A percentile compares a stretch with the other conserved stretches of the same genome.
phyloP scores from a whole-genome alignment of 2,888 invertebrate genomes.

The Agriopis aurantiaria region DNA sequence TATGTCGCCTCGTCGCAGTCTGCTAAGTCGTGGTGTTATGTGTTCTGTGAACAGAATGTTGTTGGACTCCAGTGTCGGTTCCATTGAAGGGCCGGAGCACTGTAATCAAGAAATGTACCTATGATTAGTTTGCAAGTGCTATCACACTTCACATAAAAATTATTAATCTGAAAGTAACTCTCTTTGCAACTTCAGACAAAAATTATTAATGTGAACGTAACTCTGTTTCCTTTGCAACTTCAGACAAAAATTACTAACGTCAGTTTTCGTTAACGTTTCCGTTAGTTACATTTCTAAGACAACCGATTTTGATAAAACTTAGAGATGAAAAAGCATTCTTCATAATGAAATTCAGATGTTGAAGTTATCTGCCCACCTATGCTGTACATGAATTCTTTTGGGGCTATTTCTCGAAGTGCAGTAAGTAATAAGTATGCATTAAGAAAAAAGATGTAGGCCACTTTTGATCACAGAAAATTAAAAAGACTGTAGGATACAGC shows the following conservation, averaged over 20 bases:
- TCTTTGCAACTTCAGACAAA: neutral
- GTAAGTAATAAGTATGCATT: too few species aligned
- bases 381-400: too few species aligned
- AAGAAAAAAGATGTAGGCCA: too few species aligned
- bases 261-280: neutral
- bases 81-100: conserved; percentile 98
- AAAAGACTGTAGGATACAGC: too few species aligned
- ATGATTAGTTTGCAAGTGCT: neutral
- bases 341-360: too few species aligned
- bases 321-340: too few species aligned
- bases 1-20: conserved; percentile 92
- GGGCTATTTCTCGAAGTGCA: too few species aligned
- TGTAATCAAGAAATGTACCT: conserved; percentile 67
- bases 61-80: conserved; percentile 93
- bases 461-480: too few species aligned
- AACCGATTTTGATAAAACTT: too few species aligned
- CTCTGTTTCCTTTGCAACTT: neutral
- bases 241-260: too few species aligned
- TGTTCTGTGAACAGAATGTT: conserved; percentile 95
- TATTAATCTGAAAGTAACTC: neutral
- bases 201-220: neutral
- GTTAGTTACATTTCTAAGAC: neutral
- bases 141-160: neutral
- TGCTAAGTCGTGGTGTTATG: conserved; percentile 88
- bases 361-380: too few species aligned